These are phyloP conservation scores for Microcebus ravelobensis DNA, from an alignment of 2,113 vertebrate species.

Conservation along the genomic window DNA sequence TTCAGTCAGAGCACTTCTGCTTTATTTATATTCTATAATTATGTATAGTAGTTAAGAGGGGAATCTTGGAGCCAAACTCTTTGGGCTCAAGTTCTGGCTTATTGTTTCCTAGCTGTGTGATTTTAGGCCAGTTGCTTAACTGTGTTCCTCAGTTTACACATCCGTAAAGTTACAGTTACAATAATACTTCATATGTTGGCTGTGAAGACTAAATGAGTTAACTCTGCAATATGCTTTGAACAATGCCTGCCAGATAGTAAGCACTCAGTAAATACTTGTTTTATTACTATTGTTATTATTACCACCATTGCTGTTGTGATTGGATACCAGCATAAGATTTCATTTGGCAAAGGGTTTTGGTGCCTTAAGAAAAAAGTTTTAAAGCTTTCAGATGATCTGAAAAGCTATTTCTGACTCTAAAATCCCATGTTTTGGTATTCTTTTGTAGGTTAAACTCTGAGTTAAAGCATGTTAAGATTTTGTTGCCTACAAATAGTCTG, in stretches of 20 bases:
- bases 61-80: not conserved
- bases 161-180: slow-evolving; percentile 10
- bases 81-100: not conserved
- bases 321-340: slow-evolving; percentile 6
- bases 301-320: not conserved
- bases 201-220: slow-evolving; percentile 26
- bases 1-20: not conserved
- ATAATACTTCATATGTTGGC: not conserved
- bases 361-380: slow-evolving; percentile 29
- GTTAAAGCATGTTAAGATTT: slow-evolving; percentile 1
- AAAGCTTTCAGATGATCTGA: not conserved
- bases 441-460: slow-evolving; percentile 17
- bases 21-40: not conserved
- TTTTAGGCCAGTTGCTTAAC: slow-evolving; percentile 5
- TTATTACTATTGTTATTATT: not conserved
- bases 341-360: slow-evolving; percentile 38
- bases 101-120: not conserved
- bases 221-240: not conserved
- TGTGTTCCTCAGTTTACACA: not conserved
- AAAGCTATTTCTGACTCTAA: slow-evolving; percentile 41
- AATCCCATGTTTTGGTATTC: slow-evolving; percentile 22
- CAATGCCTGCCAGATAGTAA: not conserved
- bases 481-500: not conserved
- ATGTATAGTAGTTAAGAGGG: not conserved
- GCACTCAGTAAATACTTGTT: not conserved